Evolutionary conservation across 2,797 vertebrate genomes (phyloP).

Genomic region (Centroberyx gerrardi): DNA sequence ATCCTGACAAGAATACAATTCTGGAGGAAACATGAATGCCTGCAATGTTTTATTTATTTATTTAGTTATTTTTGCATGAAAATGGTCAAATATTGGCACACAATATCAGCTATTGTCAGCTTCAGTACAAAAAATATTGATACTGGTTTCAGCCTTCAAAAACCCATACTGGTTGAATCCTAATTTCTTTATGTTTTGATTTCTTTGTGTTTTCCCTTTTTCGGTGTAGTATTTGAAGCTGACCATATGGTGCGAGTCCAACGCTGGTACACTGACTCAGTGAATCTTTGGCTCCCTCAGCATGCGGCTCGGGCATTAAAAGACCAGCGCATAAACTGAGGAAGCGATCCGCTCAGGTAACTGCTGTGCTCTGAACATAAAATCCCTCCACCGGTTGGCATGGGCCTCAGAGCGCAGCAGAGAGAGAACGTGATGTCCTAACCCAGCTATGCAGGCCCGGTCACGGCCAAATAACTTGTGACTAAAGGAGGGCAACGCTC

Average conservation of each 20-base stretch:
- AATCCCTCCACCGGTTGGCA: constrained; percentile 23
- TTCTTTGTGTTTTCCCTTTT: not conserved
- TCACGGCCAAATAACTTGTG: constrained; percentile 25
- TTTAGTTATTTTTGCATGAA: too few relatives aligned
- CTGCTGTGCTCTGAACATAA: constrained; percentile 9
- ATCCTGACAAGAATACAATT: too few relatives aligned
- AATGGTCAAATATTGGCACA: too few relatives aligned
- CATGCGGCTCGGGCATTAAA: constrained; percentile 40
- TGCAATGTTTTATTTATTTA: too few relatives aligned
- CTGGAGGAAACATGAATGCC: too few relatives aligned
- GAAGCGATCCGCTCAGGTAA: constrained; percentile 46
- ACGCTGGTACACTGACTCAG: constrained; percentile 38
- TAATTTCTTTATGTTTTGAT: not conserved
- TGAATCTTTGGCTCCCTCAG: constrained; percentile 45
- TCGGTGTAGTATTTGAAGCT: constrained; percentile 43
- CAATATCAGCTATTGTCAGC: too few relatives aligned
- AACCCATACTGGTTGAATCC: not conserved
- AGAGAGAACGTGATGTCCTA: constrained; percentile 48
- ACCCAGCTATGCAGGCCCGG: constrained; percentile 21
- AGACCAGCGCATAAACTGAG: not conserved
- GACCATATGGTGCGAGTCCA: constrained; percentile 63
- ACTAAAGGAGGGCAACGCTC: constrained; percentile 1
- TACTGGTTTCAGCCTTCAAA: not conserved
- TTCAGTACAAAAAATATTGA: too few relatives aligned
- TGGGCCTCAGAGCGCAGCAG: constrained; percentile 16